A percentile compares a stretch with the other conserved stretches of the same genome.
Conservation (phyloP, 2,888 invertebrate genomes). For the Cerastis leucographa region DNA sequence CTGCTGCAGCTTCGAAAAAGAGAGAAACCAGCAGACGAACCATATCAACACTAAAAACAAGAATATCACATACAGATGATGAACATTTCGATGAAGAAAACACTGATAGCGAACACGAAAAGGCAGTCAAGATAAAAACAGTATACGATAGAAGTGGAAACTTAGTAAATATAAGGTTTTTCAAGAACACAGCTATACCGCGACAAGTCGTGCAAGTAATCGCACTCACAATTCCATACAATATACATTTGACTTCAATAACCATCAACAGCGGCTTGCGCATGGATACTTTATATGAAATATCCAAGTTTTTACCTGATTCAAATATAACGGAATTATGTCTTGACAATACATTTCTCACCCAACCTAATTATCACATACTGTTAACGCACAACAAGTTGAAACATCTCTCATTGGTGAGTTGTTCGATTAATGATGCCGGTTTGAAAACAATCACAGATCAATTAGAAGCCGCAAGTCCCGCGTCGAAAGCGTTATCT, state of each 20-base stretch:
- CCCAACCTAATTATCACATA: constrained; percentile 74
- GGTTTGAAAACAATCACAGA: constrained; percentile 71
- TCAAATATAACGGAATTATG: constrained; percentile 78
- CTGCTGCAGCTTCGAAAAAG: background rate
- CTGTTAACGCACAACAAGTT: constrained; percentile 70
- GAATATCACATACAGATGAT: background rate
- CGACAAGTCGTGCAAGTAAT: constrained; percentile 74
- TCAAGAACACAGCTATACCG: constrained; percentile 72
- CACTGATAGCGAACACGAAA: fast-evolving
- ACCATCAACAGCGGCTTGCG: constrained; percentile 73
- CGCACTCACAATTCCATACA: constrained; percentile 72
- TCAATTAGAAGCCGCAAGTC: constrained; percentile 67
- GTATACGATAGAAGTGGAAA: constrained; percentile 70
- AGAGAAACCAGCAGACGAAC: background rate
- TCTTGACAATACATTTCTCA: constrained; percentile 73
- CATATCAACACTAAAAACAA: fast-evolving
- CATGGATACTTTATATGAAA: constrained; percentile 71
- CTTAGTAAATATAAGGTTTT: constrained; percentile 73
- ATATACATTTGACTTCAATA: constrained; percentile 68
- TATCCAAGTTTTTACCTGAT: constrained; percentile 71
- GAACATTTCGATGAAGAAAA: too few species aligned
- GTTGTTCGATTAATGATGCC: constrained; percentile 77
- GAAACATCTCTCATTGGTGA: constrained; percentile 75
- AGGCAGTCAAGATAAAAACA: constrained; percentile 56
- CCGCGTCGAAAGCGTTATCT: constrained; percentile 73